Base-by-base conservation (phyloP, 2,888 invertebrate genomes). In the Lycophotia porphyrea region DNA sequence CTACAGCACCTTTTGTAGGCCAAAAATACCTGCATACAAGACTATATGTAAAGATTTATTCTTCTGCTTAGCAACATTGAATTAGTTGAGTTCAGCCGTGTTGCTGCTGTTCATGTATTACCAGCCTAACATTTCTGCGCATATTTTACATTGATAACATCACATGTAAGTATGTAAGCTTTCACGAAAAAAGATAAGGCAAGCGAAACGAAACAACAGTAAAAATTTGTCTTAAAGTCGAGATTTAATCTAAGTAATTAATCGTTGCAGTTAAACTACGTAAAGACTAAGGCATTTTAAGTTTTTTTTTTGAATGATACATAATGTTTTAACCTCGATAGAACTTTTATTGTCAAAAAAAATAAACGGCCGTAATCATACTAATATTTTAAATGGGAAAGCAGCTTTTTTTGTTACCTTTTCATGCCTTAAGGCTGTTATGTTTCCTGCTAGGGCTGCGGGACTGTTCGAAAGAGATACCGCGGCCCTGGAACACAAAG, bases 91-190 rank as follows among this genome's bases (percentile, higher is more conserved):
- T 18, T 31, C 18, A 31, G 18, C 31, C 31, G 21, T 9, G 31
- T 31, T 18, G 0, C 4, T 5, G 13, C 24, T 18, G 13, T 36
- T 1, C n/a, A n/a, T 39, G 52, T 47, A 24, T 3, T 31, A n/a
- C 31, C 21, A 68, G 27, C 64, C 58, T 77, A 9, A 49, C 1
- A 15, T 49, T 42, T 69, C 18, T 49, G 39, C 34, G 4, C 27
- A 42, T 0, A 31, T 68, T 76, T 61, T 42, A 42, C 60, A 76
- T 39, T 52, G 68, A 76, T 76, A 61, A 63, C 63, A 76, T 60
- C 64, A 31, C 7, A 13, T 4, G 21, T 34, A 2, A 15, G 2
- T 36, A 11, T 39, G 21, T 11, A 42, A 65, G 49, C 36, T 67
- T 67, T 64, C 47, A 52, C 27, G 31, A 55, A 68, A 70, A 24